Evolutionary conservation across 2,888 invertebrate genomes (phyloP).

Genomic region (Ophion slaviceki): DNA sequence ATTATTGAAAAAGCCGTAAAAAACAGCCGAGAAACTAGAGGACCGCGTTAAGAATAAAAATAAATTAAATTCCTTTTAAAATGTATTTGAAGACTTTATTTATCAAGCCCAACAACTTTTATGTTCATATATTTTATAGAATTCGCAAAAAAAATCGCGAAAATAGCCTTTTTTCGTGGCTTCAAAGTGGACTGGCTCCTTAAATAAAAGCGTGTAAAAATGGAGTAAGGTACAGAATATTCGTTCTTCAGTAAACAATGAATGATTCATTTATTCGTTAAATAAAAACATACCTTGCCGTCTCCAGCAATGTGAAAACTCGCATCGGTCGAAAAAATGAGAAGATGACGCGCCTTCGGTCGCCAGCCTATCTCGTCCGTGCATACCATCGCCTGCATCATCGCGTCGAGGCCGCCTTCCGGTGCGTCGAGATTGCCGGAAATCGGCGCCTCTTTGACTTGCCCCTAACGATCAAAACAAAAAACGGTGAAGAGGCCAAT

Average conservation of each 20-base stretch:
- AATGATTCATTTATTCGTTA: neutral
- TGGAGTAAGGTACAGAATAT: neutral
- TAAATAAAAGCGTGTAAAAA: neutral
- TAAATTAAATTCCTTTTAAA: too few species aligned
- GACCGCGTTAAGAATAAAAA: too few species aligned
- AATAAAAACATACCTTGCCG: slow-evolving; percentile 83
- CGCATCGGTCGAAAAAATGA: slow-evolving; percentile 92
- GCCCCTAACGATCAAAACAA: slow-evolving; percentile 59
- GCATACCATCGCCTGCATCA: slow-evolving; percentile 93
- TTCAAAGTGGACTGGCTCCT: too few species aligned
- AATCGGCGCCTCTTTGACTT: slow-evolving; percentile 82
- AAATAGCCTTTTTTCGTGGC: too few species aligned
- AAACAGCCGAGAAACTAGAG: too few species aligned
- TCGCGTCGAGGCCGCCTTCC: slow-evolving; percentile 94
- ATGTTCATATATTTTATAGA: too few species aligned
- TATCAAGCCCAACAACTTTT: too few species aligned
- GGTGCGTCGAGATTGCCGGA: slow-evolving; percentile 88
- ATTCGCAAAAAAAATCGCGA: too few species aligned
- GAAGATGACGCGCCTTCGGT: slow-evolving; percentile 88
- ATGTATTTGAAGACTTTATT: too few species aligned
- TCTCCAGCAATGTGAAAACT: slow-evolving; percentile 87
- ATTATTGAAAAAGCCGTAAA: too few species aligned
- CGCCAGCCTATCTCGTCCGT: slow-evolving; percentile 91
- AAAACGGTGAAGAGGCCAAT: neutral
- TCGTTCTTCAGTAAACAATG: neutral